Percentiles rank a stretch among this genome's conserved stretches.
Evolutionary conservation across 1,140 invertebrate genomes (phyloP).

Genomic region (Pachypsylla venusta): DNA sequence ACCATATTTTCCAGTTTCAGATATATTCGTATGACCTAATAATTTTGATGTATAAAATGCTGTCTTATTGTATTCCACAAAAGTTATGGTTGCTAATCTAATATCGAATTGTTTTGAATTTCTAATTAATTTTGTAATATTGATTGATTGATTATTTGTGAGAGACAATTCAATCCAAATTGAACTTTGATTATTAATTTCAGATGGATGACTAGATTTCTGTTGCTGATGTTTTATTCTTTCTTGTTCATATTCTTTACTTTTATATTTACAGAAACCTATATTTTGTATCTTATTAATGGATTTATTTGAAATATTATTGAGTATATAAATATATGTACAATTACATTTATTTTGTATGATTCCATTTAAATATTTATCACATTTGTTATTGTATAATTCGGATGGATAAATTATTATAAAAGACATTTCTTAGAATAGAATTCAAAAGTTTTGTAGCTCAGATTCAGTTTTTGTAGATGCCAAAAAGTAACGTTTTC

Average conservation of each 20-base stretch:
- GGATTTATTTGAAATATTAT: background rate
- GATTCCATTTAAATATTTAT: background rate
- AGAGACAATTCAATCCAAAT: conserved; percentile 1
- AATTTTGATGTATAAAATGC: background rate
- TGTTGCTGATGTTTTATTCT: background rate
- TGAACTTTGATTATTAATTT: no score
- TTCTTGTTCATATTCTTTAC: background rate
- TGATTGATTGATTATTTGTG: background rate
- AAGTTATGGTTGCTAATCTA: background rate
- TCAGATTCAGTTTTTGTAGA: no score
- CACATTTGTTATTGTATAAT: background rate
- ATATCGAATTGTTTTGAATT: background rate
- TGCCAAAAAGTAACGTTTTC: no score
- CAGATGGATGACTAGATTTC: background rate
- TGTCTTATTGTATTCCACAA: background rate
- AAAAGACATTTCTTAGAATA: background rate
- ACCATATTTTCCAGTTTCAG: no score
- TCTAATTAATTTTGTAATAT: background rate
- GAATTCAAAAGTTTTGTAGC: no score
- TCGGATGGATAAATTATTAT: background rate
- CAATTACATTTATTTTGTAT: background rate
- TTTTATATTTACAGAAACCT: background rate
- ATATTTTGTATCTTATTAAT: background rate
- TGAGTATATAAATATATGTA: background rate
- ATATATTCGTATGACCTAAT: background rate